Evolutionary conservation across 2,888 invertebrate species (phyloP), one percentile per base, ranked within the genome.

Genomic region (Parnassius glacialis): DNA sequence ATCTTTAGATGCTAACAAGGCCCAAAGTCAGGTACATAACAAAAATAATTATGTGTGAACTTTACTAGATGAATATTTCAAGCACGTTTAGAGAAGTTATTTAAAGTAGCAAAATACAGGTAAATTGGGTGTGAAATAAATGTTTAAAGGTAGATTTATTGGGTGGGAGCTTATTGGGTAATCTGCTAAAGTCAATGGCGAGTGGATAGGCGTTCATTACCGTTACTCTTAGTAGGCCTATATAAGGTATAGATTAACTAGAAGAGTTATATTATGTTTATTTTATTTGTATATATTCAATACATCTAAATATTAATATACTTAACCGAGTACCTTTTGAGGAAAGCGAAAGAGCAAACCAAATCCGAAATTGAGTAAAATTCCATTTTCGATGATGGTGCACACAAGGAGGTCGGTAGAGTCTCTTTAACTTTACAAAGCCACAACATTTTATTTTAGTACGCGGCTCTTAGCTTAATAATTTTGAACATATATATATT

Each of bases 131-230:
- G 41, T 52, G 50, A 62, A 57, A 57, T 48, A 43, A 53, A 57
- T 50, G 43, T 57, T 61, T 34, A 50, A 53, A 57, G 57, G 54
- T 59, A 55, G 62, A 59, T 60, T 55, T 59, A 53, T 59, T 62
- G 59, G 57, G 66, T 66, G 61, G 55, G 62, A 70, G 73, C 75
- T 79, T 80, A 81, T 81, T 80, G 71, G 74, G 74, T 75, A 74
- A 83, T 83, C 76, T 73, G 52, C 67, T 67, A 52, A 66, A 79
- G 76, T 76, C 82, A 77, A 81, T 78, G 79, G 70, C 68, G 73
- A 63, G 71, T 69, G 70, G 71, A 69, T 65, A 59, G 68, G 68
- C 72, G 67, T 73, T 77, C 78, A 74, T 83, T 80, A 80, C 70
- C 76, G 74, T 81, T 81, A 80, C 75, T 82, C 73, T 73, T 65